Evolutionary conservation across 1,140 invertebrate species (phyloP).

Genomic region (Mercenaria mercenaria): DNA sequence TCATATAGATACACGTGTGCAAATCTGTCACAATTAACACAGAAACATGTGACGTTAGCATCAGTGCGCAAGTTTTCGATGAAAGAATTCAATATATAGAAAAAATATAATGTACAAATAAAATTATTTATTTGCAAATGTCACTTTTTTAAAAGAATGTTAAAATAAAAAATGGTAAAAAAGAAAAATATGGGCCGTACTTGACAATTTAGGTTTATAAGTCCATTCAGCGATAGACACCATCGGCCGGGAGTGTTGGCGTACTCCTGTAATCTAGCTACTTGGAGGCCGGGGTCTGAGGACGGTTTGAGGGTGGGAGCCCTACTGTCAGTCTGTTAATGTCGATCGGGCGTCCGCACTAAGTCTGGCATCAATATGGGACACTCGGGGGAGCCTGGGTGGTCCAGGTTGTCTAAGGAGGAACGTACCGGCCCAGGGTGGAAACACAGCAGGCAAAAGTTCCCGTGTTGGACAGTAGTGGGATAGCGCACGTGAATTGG

Average conservation of each 20-base stretch:
- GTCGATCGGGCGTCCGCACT: slow-evolving; percentile 88
- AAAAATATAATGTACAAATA: too few relatives aligned
- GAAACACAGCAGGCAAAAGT: slow-evolving; percentile 99
- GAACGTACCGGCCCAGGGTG: slow-evolving; percentile 98
- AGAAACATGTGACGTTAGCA: too few relatives aligned
- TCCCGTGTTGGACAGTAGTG: slow-evolving; percentile 98
- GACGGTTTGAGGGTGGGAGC: slow-evolving; percentile 94
- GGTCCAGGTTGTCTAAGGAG: slow-evolving; percentile 96
- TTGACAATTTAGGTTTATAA: background rate
- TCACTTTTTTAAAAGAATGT: background rate
- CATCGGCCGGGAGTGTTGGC: background rate
- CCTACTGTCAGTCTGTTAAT: slow-evolving; percentile 83
- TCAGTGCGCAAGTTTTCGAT: too few relatives aligned
- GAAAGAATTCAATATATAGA: too few relatives aligned
- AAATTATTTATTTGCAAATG: background rate
- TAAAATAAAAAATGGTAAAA: too few relatives aligned
- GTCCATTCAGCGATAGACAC: background rate
- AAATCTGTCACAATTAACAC: too few relatives aligned
- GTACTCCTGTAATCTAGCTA: slow-evolving; percentile 89
- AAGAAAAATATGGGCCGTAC: too few relatives aligned
- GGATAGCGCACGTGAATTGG: slow-evolving; percentile 98
- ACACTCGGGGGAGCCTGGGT: background rate
- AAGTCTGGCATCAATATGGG: slow-evolving; percentile 88
- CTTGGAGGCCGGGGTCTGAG: slow-evolving; percentile 87
- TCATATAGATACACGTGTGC: too few relatives aligned